phyloP scores from a whole-genome alignment of 2,888 invertebrate species.

The Empis livida region DNA sequence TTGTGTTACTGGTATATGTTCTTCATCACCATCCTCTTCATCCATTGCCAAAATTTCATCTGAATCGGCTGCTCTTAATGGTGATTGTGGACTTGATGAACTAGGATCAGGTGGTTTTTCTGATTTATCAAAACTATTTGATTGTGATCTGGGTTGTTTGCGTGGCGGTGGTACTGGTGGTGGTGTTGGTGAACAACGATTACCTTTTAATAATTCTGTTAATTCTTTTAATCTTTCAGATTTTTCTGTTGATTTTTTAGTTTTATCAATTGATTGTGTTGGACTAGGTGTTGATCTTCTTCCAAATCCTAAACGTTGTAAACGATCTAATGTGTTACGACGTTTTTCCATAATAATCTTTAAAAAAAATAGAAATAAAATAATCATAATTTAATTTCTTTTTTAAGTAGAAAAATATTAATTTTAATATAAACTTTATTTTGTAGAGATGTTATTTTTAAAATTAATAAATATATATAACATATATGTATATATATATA shows the following conservation, averaged over 20 bases:
- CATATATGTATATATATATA: too few relatives aligned
- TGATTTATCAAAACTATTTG: slow-evolving; percentile 36
- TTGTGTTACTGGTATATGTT: background rate
- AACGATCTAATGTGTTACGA: slow-evolving; percentile 64
- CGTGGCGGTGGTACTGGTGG: slow-evolving; percentile 46
- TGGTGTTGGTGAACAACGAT: slow-evolving; percentile 39
- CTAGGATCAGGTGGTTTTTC: slow-evolving; percentile 1
- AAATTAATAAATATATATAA: too few relatives aligned
- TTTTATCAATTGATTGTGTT: slow-evolving; percentile 14
- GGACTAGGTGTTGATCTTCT: slow-evolving; percentile 26
- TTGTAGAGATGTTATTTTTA: background rate
- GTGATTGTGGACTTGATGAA: background rate
- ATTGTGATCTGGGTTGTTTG: slow-evolving; percentile 36
- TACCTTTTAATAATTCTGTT: slow-evolving; percentile 62
- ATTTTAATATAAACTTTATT: background rate
- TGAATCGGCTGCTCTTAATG: slow-evolving; percentile 11
- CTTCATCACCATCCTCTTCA: slow-evolving; percentile 17
- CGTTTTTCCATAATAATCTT: slow-evolving; percentile 35
- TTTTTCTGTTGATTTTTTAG: slow-evolving; percentile 43
- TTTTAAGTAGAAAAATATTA: background rate
- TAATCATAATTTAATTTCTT: slow-evolving; percentile 2
- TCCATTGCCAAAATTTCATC: slow-evolving; percentile 23
- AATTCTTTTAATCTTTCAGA: slow-evolving; percentile 60
- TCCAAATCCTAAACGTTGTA: slow-evolving; percentile 65
- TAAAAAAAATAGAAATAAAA: slow-evolving; percentile 10